Base-by-base conservation (phyloP, 2,113 vertebrate species). In the Sula dactylatra region DNA sequence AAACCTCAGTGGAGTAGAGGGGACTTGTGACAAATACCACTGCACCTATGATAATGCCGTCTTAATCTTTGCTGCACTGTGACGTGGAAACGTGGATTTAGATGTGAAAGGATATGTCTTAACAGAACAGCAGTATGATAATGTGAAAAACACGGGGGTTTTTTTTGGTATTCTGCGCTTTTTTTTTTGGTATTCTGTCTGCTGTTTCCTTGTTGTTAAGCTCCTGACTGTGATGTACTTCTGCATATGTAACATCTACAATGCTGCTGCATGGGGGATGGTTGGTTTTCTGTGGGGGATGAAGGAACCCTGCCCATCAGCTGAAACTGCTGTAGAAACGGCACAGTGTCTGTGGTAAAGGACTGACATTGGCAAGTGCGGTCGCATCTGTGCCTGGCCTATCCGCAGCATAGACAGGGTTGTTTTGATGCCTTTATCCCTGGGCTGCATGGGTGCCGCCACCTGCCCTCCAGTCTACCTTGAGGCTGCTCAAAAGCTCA, bases 371-470 rank as follows among this genome's bases (percentile, higher is more conserved):
- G 86, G 19, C 81, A 62, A 16, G 5, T 14, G 16, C 1, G 1
- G 7, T 84, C 5, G 1, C 22, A 7, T 13, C 3, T 3, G 13
- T 65, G 44, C 32, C 38, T 79, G 18, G 9, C 79, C 31, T 54
- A 0, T 59, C 26, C 13, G 9, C 55, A 74, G 49, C 3, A 1
- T 0, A 1, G 47, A n/a, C 62, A 26, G 73, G 16, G 8, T 44
- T 79, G 10, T 72, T 82, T 26, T 32, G 44, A 56, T 34, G 45
- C 58, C 71, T 90, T 76, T 40, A 64, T 19, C 38, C 25, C 11
- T 59, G 26, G 4, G 8, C 82, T 45, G 9, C 1, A 3, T 10
- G 56, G n/a, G 10, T 76, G 44, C 62, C 6, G 8, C 56, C 52
- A 74, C 12, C 65, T 84, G 42, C 34, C 32, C 67, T 66, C 38